These are phyloP conservation scores for Drosophila kuntzei DNA, from an alignment of 2,888 invertebrate genomes.

Conservation along the genomic window DNA sequence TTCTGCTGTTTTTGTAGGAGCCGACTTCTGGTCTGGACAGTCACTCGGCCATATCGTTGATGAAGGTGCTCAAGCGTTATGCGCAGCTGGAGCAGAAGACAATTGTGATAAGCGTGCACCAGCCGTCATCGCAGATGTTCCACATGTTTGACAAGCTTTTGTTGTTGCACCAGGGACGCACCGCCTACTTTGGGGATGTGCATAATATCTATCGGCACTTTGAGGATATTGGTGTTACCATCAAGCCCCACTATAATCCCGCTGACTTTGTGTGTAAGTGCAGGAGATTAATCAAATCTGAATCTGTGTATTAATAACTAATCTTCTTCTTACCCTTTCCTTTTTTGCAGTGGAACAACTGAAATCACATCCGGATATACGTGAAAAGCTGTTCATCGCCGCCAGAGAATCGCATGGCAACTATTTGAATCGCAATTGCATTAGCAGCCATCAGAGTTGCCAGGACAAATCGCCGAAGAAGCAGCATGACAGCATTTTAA, in stretches of 20 bases:
- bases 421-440: slow-evolving; percentile 82
- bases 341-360: slow-evolving; percentile 89
- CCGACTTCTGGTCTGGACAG: slow-evolving; percentile 94
- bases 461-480: slow-evolving; percentile 47
- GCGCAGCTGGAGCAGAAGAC: slow-evolving; percentile 92
- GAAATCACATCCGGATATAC: slow-evolving; percentile 89
- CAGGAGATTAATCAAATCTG: not conserved
- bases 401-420: slow-evolving; percentile 88
- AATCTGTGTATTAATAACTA: not conserved
- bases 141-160: slow-evolving; percentile 92
- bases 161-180: slow-evolving; percentile 89
- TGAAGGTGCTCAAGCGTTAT: slow-evolving; percentile 90
- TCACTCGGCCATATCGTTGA: slow-evolving; percentile 91
- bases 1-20: slow-evolving; percentile 87
- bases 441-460: slow-evolving; percentile 43
- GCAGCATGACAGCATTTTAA: slow-evolving; percentile 77
- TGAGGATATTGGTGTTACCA: slow-evolving; percentile 89
- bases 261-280: slow-evolving; percentile 92
- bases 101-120: slow-evolving; percentile 92
- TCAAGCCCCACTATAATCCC: slow-evolving; percentile 92
- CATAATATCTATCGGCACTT: slow-evolving; percentile 91
- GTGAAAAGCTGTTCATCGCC: slow-evolving; percentile 89
- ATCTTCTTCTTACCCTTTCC: not conserved
- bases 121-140: slow-evolving; percentile 94
- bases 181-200: slow-evolving; percentile 91